Conservation (phyloP, 2,888 invertebrate species). For the Cosmorhoe ocellata region DNA sequence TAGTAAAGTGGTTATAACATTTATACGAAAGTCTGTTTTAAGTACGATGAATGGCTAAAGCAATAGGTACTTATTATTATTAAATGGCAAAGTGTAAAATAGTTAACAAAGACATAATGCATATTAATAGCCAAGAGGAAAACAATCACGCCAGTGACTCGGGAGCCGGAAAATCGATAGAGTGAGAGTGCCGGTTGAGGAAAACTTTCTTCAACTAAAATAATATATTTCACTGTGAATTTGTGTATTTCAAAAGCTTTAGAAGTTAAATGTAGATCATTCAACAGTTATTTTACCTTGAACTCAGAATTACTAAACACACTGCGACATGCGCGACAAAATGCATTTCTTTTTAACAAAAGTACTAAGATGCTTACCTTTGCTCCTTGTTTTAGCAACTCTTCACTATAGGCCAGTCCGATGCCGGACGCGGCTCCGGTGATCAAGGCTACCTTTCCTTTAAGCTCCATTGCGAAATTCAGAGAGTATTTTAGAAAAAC, state of each 20-base stretch:
- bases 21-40: too few species aligned
- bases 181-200: slow-evolving; percentile 40
- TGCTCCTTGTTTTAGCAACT: slow-evolving; percentile 87
- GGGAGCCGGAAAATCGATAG: slow-evolving; percentile 72
- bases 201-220: slow-evolving; percentile 13
- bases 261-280: slow-evolving; percentile 35
- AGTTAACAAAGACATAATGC: background rate
- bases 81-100: too few species aligned
- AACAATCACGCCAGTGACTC: slow-evolving; percentile 50
- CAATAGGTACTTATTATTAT: too few species aligned
- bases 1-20: too few species aligned
- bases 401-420: slow-evolving; percentile 87
- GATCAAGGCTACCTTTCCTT: slow-evolving; percentile 87
- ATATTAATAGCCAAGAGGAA: slow-evolving; percentile 46
- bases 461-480: slow-evolving; percentile 84
- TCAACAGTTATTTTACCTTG: slow-evolving; percentile 65
- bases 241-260: slow-evolving; percentile 3
- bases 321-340: slow-evolving; percentile 35
- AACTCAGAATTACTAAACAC: slow-evolving; percentile 50
- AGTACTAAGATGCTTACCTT: slow-evolving; percentile 81
- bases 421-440: slow-evolving; percentile 89
- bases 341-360: slow-evolving; percentile 25
- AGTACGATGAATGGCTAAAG: too few species aligned
- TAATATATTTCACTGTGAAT: too few species aligned
- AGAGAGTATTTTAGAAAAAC: slow-evolving; percentile 38